Conservation (phyloP, 2,797 vertebrate species). For the Delichon dasypus region DNA sequence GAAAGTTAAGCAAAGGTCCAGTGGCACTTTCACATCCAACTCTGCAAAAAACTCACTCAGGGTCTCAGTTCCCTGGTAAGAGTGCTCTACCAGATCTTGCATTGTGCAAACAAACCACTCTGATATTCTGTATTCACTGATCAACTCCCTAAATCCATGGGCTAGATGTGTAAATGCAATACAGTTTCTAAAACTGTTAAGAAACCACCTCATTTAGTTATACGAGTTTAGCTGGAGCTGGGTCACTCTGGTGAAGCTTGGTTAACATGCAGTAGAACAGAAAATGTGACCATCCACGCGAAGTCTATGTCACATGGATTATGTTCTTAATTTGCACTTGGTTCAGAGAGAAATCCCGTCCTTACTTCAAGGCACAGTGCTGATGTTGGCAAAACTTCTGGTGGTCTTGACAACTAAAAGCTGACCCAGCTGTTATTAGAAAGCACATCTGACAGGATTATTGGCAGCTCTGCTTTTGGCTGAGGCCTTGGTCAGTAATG, state of each 20-base stretch:
- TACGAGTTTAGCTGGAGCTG: neutral
- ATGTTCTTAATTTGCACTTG: neutral
- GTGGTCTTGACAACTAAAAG: neutral
- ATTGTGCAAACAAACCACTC: neutral
- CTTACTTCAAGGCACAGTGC: neutral
- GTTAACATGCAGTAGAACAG: neutral
- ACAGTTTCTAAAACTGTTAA: neutral
- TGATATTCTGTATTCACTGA: neutral
- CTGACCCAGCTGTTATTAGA: neutral
- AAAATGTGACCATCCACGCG: neutral
- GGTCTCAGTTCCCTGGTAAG: neutral
- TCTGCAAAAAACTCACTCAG: neutral
- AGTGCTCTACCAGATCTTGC: neutral
- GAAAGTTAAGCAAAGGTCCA: neutral
- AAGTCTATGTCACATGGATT: neutral
- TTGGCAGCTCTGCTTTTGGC: neutral
- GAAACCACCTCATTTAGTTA: neutral
- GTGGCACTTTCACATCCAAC: neutral
- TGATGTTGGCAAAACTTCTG: neutral
- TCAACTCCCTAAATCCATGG: neutral
- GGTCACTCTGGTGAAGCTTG: neutral
- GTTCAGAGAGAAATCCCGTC: neutral
- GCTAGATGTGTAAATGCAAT: neutral
- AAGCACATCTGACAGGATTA: neutral
- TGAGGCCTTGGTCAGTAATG: neutral